These are phyloP conservation scores for Tychaedon coryphoeus DNA, from an alignment of 2,113 vertebrate species.

Conservation along the genomic window DNA sequence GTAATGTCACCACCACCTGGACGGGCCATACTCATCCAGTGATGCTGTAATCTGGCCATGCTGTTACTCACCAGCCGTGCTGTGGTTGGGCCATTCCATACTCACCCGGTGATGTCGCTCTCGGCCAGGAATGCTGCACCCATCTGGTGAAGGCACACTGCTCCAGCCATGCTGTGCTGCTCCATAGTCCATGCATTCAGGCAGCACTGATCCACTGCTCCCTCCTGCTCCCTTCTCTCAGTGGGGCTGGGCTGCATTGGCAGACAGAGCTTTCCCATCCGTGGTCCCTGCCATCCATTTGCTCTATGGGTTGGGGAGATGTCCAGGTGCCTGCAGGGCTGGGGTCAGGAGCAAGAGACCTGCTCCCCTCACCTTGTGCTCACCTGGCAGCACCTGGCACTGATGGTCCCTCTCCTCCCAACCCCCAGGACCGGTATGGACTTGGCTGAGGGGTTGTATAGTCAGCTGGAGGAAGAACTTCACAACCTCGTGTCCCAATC, in stretches of 20 bases:
- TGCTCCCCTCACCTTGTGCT: background rate
- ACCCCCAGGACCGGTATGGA: slow-evolving; percentile 77
- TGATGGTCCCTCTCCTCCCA: background rate
- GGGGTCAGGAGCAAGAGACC: background rate
- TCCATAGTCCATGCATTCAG: rapidly evolving
- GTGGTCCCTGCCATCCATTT: rapidly evolving
- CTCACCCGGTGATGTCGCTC: background rate
- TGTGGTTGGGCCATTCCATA: background rate
- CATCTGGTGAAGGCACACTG: background rate
- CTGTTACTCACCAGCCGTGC: background rate
- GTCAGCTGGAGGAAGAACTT: slow-evolving; percentile 86
- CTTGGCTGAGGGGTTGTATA: slow-evolving; percentile 78
- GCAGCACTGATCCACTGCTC: background rate
- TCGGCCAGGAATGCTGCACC: background rate
- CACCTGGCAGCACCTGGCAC: background rate
- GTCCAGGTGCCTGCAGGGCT: background rate
- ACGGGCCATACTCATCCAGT: rapidly evolving
- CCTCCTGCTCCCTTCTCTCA: background rate
- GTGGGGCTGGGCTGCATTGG: too few species aligned
- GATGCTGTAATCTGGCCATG: background rate
- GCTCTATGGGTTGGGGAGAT: background rate
- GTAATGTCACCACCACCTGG: background rate
- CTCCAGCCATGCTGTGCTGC: background rate
- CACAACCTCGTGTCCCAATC: slow-evolving; percentile 87
- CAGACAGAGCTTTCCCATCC: rapidly evolving